A percentile compares a stretch with the other conserved stretches of the same genome.
These are phyloP conservation scores for Hydractinia echinata DNA, from an alignment of 30 jellyfish, hydroid and myxozoan genomes.

Conservation along the genomic window DNA sequence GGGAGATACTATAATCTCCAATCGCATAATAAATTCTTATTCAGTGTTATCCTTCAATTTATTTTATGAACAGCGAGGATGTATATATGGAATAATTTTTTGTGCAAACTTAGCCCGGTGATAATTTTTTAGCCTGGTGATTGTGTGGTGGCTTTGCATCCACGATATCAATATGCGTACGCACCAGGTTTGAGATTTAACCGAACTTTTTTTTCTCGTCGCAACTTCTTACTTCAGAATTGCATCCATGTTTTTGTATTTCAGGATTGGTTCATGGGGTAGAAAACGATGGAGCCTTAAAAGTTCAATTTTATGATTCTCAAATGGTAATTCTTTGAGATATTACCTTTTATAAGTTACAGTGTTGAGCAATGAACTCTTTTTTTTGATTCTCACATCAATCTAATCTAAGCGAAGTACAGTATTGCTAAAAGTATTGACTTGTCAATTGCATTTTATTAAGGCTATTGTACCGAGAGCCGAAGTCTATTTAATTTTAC, in stretches of 20 bases:
- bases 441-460: background rate
- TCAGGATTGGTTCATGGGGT: constrained; percentile 52
- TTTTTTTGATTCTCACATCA: background rate
- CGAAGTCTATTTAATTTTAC: constrained; percentile 66
- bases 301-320: constrained; percentile 67
- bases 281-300: constrained; percentile 30
- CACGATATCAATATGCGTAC: constrained; percentile 59
- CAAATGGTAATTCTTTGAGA: constrained; percentile 48
- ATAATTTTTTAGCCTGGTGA: constrained; percentile 54
- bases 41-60: too few species aligned
- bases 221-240: background rate
- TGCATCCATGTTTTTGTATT: background rate
- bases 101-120: too few species aligned
- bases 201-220: background rate
- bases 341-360: background rate
- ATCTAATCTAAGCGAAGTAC: too few species aligned
- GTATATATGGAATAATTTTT: too few species aligned
- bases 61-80: too few species aligned
- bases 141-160: constrained; percentile 69
- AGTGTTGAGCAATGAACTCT: background rate
- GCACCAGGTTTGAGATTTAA: constrained; percentile 73
- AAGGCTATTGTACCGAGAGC: constrained; percentile 71
- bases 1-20: too few species aligned
- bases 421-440: too few species aligned
- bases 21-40: too few species aligned